Base-by-base conservation (phyloP, 1,140 invertebrate genomes). In the Magallana ariakensis region DNA sequence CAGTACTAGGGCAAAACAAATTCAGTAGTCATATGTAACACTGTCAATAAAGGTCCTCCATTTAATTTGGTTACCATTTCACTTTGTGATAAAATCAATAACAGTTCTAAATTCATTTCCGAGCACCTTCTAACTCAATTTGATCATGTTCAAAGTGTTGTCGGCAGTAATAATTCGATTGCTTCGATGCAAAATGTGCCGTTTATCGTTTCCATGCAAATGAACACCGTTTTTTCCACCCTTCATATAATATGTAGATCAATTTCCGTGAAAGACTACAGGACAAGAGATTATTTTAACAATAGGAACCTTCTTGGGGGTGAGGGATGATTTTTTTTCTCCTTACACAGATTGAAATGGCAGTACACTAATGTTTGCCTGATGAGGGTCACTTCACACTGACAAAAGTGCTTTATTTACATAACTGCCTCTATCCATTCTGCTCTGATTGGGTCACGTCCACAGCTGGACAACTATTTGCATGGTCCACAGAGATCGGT, bases 381-480 rank as follows among this genome's bases (percentile, higher is more conserved):
- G 66, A 26, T 22, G 22, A 75, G 66, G 66, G 66, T 75, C 66
- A 75, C 7, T 26, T 75, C 66, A 75, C 66, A 75, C 66, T 10
- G 66, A 75, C 66, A 75, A 75, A 75, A 75, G 66, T 33, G 66
- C 7, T 75, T 11, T 75, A 33, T 33, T 75, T 33, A 75, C 66
- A 75, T 75, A 75, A 75, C 66, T 75, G 66, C 66, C 66, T 33
- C 9, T 75, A 26, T 75, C 66, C 66, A 75, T 26, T 22, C 22
- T 75, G 66, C 22, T 75, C 66, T 75, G 66, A 13, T 75, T 75
- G 66, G 66, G 66, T 75, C 66, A 75, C 19, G 22, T 33, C 33
- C 66, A 75, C 66, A 75, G 66, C 66, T 75, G 66, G 66, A 75
- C 66, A 75, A 75, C 22, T 75, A 75, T 75, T 75, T 75, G 22